Percentiles rank a stretch among this genome's conserved stretches.
These are phyloP conservation scores for Anabacerthia variegaticeps DNA, from an alignment of 2,797 vertebrate genomes.

Conservation along the genomic window DNA sequence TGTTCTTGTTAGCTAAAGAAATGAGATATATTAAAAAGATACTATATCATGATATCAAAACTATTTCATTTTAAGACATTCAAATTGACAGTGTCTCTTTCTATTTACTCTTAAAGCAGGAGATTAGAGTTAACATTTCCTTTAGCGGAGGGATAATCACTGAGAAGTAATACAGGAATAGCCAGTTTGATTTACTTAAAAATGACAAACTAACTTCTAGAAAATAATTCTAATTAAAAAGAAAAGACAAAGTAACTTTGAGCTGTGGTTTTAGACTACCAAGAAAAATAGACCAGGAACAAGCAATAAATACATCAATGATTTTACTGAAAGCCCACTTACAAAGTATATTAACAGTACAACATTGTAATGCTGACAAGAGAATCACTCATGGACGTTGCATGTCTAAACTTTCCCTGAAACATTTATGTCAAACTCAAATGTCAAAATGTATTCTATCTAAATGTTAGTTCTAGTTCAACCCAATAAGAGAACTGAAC, in stretches of 20 bases:
- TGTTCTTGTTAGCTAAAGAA: background rate
- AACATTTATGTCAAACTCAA: slow-evolving; percentile 71
- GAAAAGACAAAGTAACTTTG: background rate
- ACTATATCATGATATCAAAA: background rate
- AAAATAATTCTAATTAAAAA: background rate
- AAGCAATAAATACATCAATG: background rate
- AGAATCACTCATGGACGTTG: slow-evolving; percentile 21
- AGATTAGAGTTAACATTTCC: background rate
- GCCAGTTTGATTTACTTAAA: slow-evolving; percentile 9
- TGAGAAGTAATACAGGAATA: slow-evolving; percentile 2
- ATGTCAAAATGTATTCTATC: slow-evolving; percentile 69
- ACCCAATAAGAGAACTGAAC: slow-evolving; percentile 54
- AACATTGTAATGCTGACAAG: background rate
- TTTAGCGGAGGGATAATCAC: background rate
- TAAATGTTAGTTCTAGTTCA: slow-evolving; percentile 53
- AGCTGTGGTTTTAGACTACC: background rate
- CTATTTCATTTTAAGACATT: slow-evolving; percentile 9
- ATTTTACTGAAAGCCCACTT: slow-evolving; percentile 40
- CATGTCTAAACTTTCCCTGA: slow-evolving; percentile 52
- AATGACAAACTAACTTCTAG: slow-evolving; percentile 13
- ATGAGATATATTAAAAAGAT: background rate
- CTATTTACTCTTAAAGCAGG: background rate
- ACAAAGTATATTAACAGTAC: slow-evolving; percentile 44
- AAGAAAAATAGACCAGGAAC: background rate
- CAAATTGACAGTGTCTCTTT: slow-evolving; percentile 36